Evolutionary conservation across 2,113 vertebrate genomes (phyloP), one percentile per base, ranked within the genome.

Genomic region (Tauraco erythrolophus): DNA sequence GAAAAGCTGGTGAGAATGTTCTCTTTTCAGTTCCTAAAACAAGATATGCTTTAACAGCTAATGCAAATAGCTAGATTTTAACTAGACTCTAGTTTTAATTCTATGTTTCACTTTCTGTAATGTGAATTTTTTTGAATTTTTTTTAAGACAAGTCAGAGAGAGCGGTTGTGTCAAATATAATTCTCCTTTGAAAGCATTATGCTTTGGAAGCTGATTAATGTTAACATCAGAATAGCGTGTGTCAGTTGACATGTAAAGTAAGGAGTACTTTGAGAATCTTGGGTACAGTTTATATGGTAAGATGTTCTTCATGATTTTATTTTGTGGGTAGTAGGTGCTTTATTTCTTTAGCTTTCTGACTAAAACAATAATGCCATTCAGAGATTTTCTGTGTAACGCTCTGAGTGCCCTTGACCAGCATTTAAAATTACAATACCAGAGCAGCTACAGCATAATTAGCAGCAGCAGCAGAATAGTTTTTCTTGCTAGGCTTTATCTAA

Each of bases 1-100:
- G 99, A 99, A 98, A 99, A 99, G 96, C 95, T 99, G 99, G 99
- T 99, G 98, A 98, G 96, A 89, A 21, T 97, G n/a, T 83, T 72
- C 7, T 80, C 88, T 85, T 95, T 95, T 95, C 50, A 6, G 24
- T 91, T 96, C 16, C 87, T 94, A 79, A 76, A 66, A 33, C 53
- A 91, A 37, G 85, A 25, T 68, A 15, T 71, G 9, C 46, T 86
- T 53, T 75, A 95, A 54, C 21, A 94, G 50, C 24, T 69, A 72
- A 56, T 92, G 33, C 33, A 85, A 69, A 62, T 43, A 78, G 57
- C 58, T 74, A 43, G 41, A 43, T 43, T 43, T 43, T 43, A 43
- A 14, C 41, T 43, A 43, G 41, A 43, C 41, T 43, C 41, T 43
- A 43, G 41, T 43, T 43, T 43, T 43, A 43, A 43, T 43, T 43